Conservation (phyloP, 2,113 vertebrate genomes). For the Gila orcuttii region DNA sequence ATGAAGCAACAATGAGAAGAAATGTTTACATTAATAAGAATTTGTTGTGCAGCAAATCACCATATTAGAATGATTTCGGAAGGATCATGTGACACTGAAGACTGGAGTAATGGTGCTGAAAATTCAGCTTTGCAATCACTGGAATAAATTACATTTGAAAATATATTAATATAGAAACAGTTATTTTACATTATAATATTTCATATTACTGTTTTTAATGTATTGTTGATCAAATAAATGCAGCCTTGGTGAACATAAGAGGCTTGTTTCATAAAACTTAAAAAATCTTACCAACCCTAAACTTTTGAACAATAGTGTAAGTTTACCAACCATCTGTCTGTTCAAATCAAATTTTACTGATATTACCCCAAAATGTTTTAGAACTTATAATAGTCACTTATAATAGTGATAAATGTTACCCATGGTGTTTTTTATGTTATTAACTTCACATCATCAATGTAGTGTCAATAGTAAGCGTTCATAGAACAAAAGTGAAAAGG, state of each 20-base stretch:
- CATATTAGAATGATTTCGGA: not conserved
- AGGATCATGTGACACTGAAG: not conserved
- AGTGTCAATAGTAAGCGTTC: not conserved
- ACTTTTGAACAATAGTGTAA: not conserved
- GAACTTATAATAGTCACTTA: not conserved
- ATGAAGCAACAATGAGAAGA: not conserved
- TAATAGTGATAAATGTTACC: too few species aligned
- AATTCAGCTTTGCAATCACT: not conserved
- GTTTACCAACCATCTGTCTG: not conserved
- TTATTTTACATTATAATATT: not conserved
- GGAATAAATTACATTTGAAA: not conserved
- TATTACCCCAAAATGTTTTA: not conserved
- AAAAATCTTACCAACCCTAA: not conserved
- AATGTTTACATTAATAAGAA: not conserved
- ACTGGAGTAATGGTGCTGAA: not conserved
- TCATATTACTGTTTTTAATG: not conserved
- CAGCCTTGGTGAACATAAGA: too few species aligned
- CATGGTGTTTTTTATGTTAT: not conserved
- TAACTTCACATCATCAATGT: not conserved
- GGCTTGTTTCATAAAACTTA: too few species aligned
- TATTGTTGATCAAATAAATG: not conserved
- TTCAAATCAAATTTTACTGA: not conserved
- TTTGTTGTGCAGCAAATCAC: not conserved
- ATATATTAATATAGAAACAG: not conserved
- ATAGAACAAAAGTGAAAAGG: not conserved